Percentiles rank a stretch among this genome's conserved stretches.
phyloP scores from a whole-genome alignment of 2,888 invertebrate genomes.

The Brachypalpus laphriformis region DNA sequence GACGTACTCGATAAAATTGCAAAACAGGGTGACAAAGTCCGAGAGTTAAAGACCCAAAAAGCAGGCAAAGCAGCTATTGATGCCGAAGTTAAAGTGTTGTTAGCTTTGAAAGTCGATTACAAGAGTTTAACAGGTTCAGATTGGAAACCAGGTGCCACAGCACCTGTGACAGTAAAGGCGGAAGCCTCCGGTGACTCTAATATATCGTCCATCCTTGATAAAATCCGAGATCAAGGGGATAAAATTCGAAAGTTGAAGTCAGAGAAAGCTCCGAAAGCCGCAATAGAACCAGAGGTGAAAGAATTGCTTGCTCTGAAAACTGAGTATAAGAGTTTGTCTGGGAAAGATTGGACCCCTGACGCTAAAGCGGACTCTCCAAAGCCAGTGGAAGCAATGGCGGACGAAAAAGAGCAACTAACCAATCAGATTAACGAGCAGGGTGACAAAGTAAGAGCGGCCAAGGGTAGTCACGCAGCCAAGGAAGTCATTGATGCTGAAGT shows the following conservation, averaged over 20 bases:
- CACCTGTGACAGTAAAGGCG: conserved; percentile 49
- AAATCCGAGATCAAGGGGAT: conserved; percentile 85
- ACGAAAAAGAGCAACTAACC: conserved; percentile 80
- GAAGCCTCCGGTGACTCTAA: conserved; percentile 60
- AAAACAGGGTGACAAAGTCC: conserved; percentile 88
- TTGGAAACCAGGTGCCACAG: conserved; percentile 83
- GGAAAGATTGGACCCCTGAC: conserved; percentile 83
- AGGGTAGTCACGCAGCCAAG: conserved; percentile 83
- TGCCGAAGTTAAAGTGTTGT: conserved; percentile 85
- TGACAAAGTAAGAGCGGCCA: conserved; percentile 85
- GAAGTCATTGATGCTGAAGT: conserved; percentile 83
- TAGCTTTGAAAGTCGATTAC: conserved; percentile 89
- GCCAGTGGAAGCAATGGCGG: conserved; percentile 62
- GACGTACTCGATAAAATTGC: conserved; percentile 81
- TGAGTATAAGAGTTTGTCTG: conserved; percentile 84
- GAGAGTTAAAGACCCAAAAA: conserved; percentile 89
- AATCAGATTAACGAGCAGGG: conserved; percentile 85
- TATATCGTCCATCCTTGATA: conserved; percentile 78
- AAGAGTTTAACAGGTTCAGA: conserved; percentile 87
- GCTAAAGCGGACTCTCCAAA: conserved; percentile 63
- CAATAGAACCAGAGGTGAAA: conserved; percentile 83
- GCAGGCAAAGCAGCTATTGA: conserved; percentile 86
- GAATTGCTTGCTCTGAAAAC: conserved; percentile 85
- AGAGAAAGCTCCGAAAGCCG: conserved; percentile 84
- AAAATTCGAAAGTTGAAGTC: conserved; percentile 85